phyloP scores from a whole-genome alignment of 2,797 vertebrate genomes.

The Zalophus californianus region DNA sequence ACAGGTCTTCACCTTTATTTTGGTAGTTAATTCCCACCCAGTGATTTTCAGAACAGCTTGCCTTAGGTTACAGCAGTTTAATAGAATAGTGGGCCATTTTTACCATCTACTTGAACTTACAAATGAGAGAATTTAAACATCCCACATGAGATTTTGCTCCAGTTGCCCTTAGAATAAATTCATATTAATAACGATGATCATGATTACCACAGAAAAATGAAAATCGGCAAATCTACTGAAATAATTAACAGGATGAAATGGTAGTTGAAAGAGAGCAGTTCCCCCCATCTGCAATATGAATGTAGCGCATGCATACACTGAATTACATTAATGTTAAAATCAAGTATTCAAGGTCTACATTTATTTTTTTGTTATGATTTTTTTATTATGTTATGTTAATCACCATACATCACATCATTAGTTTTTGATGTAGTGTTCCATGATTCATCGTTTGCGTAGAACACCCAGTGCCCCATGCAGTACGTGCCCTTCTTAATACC shows the following conservation, averaged over 20 bases:
- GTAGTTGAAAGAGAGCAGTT: neutral
- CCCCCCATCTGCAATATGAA: neutral
- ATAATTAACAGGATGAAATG: neutral
- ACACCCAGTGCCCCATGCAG: no score
- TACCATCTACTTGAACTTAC: conserved; percentile 54
- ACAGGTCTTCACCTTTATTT: neutral
- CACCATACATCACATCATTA: no score
- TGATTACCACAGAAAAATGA: conserved; percentile 38
- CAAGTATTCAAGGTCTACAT: neutral
- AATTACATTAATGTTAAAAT: neutral
- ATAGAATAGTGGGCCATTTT: conserved; percentile 24
- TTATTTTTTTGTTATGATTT: neutral
- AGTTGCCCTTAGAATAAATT: conserved; percentile 58
- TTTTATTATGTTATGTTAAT: no score
- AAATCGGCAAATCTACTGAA: neutral
- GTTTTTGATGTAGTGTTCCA: no score
- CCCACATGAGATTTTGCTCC: neutral
- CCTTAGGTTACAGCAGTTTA: conserved; percentile 31
- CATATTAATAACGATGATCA: conserved; percentile 31
- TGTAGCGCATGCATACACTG: neutral
- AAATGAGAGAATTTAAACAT: conserved; percentile 55
- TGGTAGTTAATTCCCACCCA: neutral
- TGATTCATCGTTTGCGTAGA: no score
- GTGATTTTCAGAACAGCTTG: conserved; percentile 27
- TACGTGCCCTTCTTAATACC: no score